phyloP scores from a whole-genome alignment of 2,113 vertebrate genomes.

The Clarias magur region DNA sequence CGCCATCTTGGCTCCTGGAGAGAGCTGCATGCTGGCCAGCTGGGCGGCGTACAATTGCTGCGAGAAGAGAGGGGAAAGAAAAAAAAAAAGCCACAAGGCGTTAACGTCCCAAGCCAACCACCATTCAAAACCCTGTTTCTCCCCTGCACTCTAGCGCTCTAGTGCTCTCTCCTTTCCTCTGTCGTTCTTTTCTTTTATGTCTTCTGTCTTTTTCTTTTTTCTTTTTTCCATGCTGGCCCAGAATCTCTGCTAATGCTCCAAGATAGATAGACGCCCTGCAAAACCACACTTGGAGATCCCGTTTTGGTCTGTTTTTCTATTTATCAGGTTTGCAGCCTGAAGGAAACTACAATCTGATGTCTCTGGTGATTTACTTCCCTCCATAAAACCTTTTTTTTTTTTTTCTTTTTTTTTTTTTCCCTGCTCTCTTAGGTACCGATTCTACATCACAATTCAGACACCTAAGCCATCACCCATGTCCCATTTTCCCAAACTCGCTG shows the following conservation, averaged over 20 bases:
- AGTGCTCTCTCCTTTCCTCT: conserved; percentile 33
- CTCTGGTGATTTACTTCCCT: conserved; percentile 39
- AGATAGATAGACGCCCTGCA: conserved; percentile 69
- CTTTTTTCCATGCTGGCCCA: conserved; percentile 75
- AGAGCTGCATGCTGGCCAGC: conserved; percentile 99
- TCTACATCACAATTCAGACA: conserved; percentile 61
- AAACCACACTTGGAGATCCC: conserved; percentile 66
- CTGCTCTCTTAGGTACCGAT: conserved; percentile 19
- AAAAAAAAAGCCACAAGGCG: conserved; percentile 63
- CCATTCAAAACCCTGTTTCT: conserved; percentile 72
- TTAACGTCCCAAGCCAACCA: conserved; percentile 72
- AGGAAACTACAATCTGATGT: conserved; percentile 66
- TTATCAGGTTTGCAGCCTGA: conserved; percentile 74
- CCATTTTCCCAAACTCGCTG: conserved; percentile 57
- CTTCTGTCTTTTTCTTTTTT: conserved; percentile 68
- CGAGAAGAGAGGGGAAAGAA: conserved; percentile 65
- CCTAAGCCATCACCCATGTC: conserved; percentile 59
- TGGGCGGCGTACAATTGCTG: conserved; percentile 99
- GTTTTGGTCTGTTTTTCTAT: conserved; percentile 63
- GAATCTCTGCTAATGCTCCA: conserved; percentile 75
- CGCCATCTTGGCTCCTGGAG: conserved; percentile 98
- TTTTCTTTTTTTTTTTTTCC: no score
- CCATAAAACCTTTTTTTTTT: conserved; percentile 10
- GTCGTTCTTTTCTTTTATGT: conserved; percentile 60
- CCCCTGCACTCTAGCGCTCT: conserved; percentile 63